Evolutionary conservation across 1,140 invertebrate species (phyloP), one percentile per base, ranked within the genome.

Genomic region (Bombus sylvicola): DNA sequence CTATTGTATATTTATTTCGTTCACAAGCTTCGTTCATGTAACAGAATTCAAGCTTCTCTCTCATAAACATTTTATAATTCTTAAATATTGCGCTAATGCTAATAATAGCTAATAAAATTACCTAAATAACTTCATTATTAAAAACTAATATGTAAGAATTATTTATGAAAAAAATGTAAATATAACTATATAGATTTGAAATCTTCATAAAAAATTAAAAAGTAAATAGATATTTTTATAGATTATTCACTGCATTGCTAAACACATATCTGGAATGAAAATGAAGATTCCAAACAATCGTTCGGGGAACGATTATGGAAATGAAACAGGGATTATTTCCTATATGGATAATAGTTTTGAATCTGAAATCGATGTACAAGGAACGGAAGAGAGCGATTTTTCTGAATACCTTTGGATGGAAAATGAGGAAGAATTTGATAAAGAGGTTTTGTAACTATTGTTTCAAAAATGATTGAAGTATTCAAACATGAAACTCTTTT

Each of bases 391-490:
- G 89, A 97, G 96, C 75, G 97, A 98, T 94, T 98, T 98, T 94
- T 97, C 97, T 0, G 98, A 98, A 90, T 98, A 98, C 90, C 96
- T 98, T 96, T 98, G 98, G 98, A 98, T 98, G 98, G 98, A 98
- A 93, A 97, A 98, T 92, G 97, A 98, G 93, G 98, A 98, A 91
- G 98, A 98, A 92, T 98, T 98, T 93, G 98, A 98, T 92, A 97
- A 97, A 93, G 97, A 98, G 96, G 98, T 98, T 94, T 92, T 34
- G 39, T 41, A 37, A 6, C 2, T 18, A 13, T 34, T 57, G 31
- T 64, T 39, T 43, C 62, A 4, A 5, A 28, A 6, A 43, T 47
- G 5, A 34, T 18, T 37, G 4, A 18, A 39, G 0, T 22, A 43
- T 41, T 47, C 12, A 22, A 1, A 6, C 6, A 18, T 10, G 3